phyloP scores from a whole-genome alignment of 2,888 invertebrate species.

The Dryadula phaetusa region DNA sequence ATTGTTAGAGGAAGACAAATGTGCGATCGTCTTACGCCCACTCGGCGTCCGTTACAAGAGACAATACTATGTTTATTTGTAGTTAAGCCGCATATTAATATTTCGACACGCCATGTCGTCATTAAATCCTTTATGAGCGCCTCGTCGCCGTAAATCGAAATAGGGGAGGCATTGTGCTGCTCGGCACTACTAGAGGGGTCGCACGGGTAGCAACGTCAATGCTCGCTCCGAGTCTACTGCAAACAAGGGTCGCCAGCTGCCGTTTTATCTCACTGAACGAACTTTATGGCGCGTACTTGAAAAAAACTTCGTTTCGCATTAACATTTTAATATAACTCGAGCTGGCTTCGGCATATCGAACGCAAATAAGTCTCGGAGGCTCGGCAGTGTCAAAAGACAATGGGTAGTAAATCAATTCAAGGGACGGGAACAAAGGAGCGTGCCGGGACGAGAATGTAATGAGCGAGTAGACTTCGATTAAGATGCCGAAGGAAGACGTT shows the following conservation, averaged over 20 bases:
- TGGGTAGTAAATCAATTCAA: slow-evolving; percentile 75
- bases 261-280: slow-evolving; percentile 67
- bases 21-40: slow-evolving; percentile 71
- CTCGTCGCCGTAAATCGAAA: slow-evolving; percentile 60
- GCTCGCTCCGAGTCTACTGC: slow-evolving; percentile 60
- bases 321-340: slow-evolving; percentile 65
- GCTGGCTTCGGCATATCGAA: slow-evolving; percentile 54
- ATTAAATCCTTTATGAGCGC: slow-evolving; percentile 73
- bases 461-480: slow-evolving; percentile 60
- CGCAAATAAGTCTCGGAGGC: slow-evolving; percentile 56
- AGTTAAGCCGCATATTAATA: slow-evolving; percentile 72
- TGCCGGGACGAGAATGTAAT: slow-evolving; percentile 49
- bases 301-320: slow-evolving; percentile 61
- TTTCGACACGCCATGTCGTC: slow-evolving; percentile 75
- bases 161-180: slow-evolving; percentile 57
- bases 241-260: slow-evolving; percentile 74
- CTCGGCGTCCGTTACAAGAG: slow-evolving; percentile 54
- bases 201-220: slow-evolving; percentile 53
- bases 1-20: slow-evolving; percentile 79
- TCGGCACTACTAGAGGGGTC: slow-evolving; percentile 54
- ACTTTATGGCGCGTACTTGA: slow-evolving; percentile 55
- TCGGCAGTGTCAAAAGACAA: slow-evolving; percentile 60
- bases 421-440: slow-evolving; percentile 65
- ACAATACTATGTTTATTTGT: slow-evolving; percentile 61
- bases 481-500: slow-evolving; percentile 64